A percentile compares a stretch with the other conserved stretches of the same genome.
Evolutionary conservation across 1,140 invertebrate genomes (phyloP).

Genomic region (Pseudomyrmex gracilis): DNA sequence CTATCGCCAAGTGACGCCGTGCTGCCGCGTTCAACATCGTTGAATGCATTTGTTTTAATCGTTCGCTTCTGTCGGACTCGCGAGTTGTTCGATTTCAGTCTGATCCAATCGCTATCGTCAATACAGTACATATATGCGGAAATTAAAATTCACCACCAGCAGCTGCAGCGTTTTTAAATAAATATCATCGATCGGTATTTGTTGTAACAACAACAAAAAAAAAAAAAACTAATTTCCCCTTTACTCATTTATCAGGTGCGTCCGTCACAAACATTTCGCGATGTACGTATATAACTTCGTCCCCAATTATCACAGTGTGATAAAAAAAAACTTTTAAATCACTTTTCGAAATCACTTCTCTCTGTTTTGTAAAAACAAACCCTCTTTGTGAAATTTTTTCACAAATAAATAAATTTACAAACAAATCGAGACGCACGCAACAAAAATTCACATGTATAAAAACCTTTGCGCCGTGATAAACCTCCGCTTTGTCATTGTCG

Average conservation of each 20-base stretch:
- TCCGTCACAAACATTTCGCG: not conserved
- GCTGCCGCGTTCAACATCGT: slow-evolving; percentile 7
- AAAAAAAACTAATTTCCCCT: slow-evolving; percentile 8
- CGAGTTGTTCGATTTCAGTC: not conserved
- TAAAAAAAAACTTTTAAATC: too few relatives aligned
- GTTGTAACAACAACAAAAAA: not conserved
- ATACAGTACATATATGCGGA: not conserved
- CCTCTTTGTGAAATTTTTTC: not conserved
- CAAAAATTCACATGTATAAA: not conserved
- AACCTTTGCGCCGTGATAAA: not conserved
- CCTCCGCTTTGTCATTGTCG: slow-evolving; percentile 34
- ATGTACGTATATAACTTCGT: not conserved
- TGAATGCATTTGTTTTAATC: slow-evolving; percentile 21
- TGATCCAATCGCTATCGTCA: slow-evolving; percentile 4
- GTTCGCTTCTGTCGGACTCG: not conserved
- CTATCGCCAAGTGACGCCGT: not conserved
- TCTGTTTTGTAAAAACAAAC: not conserved
- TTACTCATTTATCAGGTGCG: not conserved
- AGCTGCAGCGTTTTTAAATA: slow-evolving; percentile 15
- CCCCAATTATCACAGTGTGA: not conserved
- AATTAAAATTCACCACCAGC: slow-evolving; percentile 33
- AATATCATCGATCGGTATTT: slow-evolving; percentile 20
- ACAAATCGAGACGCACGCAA: too few relatives aligned
- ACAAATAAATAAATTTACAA: not conserved
- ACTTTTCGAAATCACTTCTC: not conserved